Evolutionary conservation across 2,888 invertebrate genomes (phyloP), one percentile per base, ranked within the genome.

Genomic region (Cerastis leucographa): DNA sequence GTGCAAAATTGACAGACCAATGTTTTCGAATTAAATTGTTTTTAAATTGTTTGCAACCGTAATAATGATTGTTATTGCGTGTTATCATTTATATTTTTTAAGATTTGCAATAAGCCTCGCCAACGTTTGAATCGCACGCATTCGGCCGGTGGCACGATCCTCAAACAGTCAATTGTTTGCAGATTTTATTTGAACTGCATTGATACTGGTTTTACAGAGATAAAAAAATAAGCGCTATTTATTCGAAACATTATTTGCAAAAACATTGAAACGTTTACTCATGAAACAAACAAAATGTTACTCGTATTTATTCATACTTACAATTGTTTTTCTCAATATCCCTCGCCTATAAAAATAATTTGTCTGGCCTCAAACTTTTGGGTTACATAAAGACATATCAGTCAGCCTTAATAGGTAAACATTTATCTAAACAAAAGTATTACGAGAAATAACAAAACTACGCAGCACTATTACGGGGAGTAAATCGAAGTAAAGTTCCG

Each of bases 401-500:
- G 79, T 81, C 80, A 71, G 70, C 74, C 71, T 74, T 81, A 80
- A 84, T 85, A 76, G 80, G 80, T 78, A 85, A 87, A 89, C 81
- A 87, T 85, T 85, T 81, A 84, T 85, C 84, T 85, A 86, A 85
- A 90, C 81, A 88, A 89, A 89, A 89, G 86, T 88, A 87, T 91
- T 88, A 90, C 86, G 85, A 87, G 87, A 86, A 91, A 93, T 90
- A 92, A 92, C 90, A 91, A 90, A 93, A 92, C 91, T 92, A 92
- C 87, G 80, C 84, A 87, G 85, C 88, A 89, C 90, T 92, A 92
- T 92, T 91, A 92, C 89, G 88, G 84, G 90, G 87, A 94, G 91
- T 89, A 93, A 95, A 95, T 95, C 93, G 92, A 90, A 92, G 89
- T 88, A 94, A 95, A 95, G 92, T 95, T 94, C 90, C 88, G 91